Base-by-base conservation (phyloP, 2,797 vertebrate genomes). In the Lophius americanus region DNA sequence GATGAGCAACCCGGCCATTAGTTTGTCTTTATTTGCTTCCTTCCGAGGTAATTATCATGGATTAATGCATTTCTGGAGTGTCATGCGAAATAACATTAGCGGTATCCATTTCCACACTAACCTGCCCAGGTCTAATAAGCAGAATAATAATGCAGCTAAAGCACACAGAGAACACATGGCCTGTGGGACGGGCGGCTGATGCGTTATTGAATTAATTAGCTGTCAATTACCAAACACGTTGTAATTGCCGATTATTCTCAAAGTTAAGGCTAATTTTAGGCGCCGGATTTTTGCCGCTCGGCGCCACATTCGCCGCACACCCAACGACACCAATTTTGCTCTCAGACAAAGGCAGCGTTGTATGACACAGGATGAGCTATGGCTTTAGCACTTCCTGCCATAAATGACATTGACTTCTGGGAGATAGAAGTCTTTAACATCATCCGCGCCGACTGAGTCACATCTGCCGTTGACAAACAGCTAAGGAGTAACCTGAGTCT, bases 401-500 rank as follows among this genome's bases (percentile, higher is more conserved):
- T 89, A 91, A 93, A 92, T 90, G 91, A 92, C 91, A 91, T 92
- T 90, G 90, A 88, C 91, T 92, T 92, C 86, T 83, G 82, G 87
- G 88, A 92, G 85, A 92, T 89, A 84, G 81, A 91, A 91, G 83
- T 91, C 88, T 92, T 91, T 92, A 92, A 90, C 93, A 91, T 92
- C 89, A 91, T 94, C 93, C 89, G 93, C 91, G 93, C 92, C 91
- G 86, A 83, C 87, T 91, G 92, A 94, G 89, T 93, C 90, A 84
- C 92, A 94, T 93, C 93, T 91, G 92, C 88, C 91, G 92, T 94
- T 95, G 94, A 95, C 93, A 96, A 95, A 94, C 94, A 94, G 93
- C 92, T 92, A 90, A 93, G 93, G 90, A 94, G 91, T 94, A 95
- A 94, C 92, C 94, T 91, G 92, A 93, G 92, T 94, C 94, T 95